phyloP scores from a whole-genome alignment of 2,113 vertebrate genomes.

The Brachyistius frenatus region DNA sequence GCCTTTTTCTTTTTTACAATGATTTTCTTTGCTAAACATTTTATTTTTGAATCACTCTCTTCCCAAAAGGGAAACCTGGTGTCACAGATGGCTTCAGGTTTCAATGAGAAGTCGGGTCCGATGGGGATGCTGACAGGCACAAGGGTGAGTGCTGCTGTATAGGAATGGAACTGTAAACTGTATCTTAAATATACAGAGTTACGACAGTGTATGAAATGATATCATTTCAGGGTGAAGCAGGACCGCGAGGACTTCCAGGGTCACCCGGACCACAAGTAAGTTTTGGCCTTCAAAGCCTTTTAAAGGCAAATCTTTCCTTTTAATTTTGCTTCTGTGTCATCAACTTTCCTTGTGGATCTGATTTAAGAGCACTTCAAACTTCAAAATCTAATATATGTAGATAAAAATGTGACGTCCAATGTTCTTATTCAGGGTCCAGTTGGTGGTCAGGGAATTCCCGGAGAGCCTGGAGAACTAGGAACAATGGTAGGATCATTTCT shows the following conservation, averaged over 20 bases:
- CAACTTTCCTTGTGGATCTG: not conserved
- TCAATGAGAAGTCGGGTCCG: constrained; percentile 90
- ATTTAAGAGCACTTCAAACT: not conserved
- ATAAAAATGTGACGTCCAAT: not conserved
- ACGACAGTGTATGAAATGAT: not conserved
- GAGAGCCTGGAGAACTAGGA: constrained; percentile 92
- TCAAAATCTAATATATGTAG: too few species aligned
- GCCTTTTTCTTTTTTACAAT: fast-evolving
- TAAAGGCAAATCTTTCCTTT: too few species aligned
- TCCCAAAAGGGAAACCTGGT: constrained; percentile 83
- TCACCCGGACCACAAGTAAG: constrained; percentile 88
- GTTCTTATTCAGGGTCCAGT: constrained; percentile 84
- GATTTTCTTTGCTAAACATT: not conserved
- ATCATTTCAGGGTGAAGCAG: constrained; percentile 89
- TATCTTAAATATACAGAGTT: not conserved
- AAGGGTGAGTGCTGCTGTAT: constrained; percentile 84
- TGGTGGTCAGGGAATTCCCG: constrained; percentile 91
- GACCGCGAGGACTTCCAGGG: constrained; percentile 92
- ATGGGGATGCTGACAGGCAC: constrained; percentile 89
- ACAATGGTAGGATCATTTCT: constrained; percentile 84
- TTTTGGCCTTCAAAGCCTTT: constrained; percentile 17
- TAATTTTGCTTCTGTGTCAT: too few species aligned
- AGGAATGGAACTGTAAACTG: not conserved
- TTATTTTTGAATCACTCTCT: not conserved
- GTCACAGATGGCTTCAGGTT: constrained; percentile 91